Percentiles rank a stretch among this genome's conserved stretches.
Conservation (phyloP, 1,140 invertebrate species). For the Atta colombica region DNA sequence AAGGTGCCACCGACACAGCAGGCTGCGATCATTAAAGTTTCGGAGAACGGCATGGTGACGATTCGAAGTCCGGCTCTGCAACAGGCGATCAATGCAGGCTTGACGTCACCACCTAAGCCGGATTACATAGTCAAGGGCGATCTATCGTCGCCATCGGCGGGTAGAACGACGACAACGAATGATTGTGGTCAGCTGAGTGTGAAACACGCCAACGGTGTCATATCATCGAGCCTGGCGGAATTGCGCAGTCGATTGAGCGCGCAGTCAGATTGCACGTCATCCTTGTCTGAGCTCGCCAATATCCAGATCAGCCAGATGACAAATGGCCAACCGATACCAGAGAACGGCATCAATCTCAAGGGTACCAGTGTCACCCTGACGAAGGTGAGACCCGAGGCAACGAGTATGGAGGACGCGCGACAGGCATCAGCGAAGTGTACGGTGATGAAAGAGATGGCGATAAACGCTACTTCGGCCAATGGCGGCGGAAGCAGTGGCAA, state of each 20-base stretch:
- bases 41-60: conserved; percentile 92
- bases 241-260: conserved; percentile 77
- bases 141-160: conserved; percentile 38
- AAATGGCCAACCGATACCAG: conserved; percentile 84
- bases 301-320: conserved; percentile 86
- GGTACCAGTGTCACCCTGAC: conserved; percentile 85
- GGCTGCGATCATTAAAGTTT: conserved; percentile 90
- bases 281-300: conserved; percentile 81
- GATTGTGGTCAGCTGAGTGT: conserved; percentile 50
- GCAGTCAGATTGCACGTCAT: conserved; percentile 78
- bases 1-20: conserved; percentile 84
- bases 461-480: conserved; percentile 69
- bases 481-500: conserved; percentile 70
- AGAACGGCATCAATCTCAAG: conserved; percentile 84
- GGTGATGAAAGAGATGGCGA: conserved; percentile 77
- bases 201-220: conserved; percentile 78
- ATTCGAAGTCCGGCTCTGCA: conserved; percentile 91
- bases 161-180: conserved; percentile 46
- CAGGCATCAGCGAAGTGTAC: conserved; percentile 64
- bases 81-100: conserved; percentile 85
- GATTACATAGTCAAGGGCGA: conserved; percentile 85
- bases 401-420: conserved; percentile 63
- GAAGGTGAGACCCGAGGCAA: conserved; percentile 79
- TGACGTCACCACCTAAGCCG: conserved; percentile 83
- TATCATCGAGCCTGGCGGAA: conserved; percentile 80